Base-by-base conservation (phyloP, 2,113 vertebrate genomes). In the Ginglymostoma cirratum region DNA sequence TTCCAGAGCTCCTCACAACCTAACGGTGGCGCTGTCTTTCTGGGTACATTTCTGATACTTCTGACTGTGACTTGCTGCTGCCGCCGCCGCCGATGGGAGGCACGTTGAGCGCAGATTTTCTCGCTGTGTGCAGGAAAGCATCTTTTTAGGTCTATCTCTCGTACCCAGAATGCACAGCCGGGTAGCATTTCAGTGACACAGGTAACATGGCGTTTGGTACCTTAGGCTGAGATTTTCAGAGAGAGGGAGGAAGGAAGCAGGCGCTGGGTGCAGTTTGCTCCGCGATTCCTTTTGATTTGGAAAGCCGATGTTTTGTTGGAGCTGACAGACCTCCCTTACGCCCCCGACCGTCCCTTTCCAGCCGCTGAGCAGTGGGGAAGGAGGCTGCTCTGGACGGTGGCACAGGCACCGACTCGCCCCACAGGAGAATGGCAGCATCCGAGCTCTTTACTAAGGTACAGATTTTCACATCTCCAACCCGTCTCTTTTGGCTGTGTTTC, bases 361-460 rank as follows among this genome's bases (percentile, higher is more conserved):
- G 21, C 45, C 48, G 89, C 5, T 93, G 61, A 0, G 0, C 52
- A 19, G 15, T 15, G 55, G 30, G 69, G 69, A 27, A 24, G 27
- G 70, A 72, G 42, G 86, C 52, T 87, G 42, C 45, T 30, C 23
- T 23, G 86, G 48, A 89, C 27, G 52, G 52, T 96, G 96, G 97
- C 96, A 95, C 38, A 95, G 42, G 66, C 14, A 96, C 52, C 24
- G 48, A 48, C 52, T 30, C 42, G 52, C n/a, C 34, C 30, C n/a
- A 21, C 24, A 19, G 96, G 96, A 97, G 97, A 97, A 99, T 99
- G 98, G 98, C 98, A 96, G 97, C 98, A 66, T 97, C 97, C 27
- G 98, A 98, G 97, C 98, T 99, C n/a, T 99, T 98, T 97, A 98
- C 98, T 38, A 98, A 98, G 98, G 99, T 99, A 97, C 52, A 89